phyloP scores from a whole-genome alignment of 2,113 vertebrate species.

The Eurypyga helias region DNA sequence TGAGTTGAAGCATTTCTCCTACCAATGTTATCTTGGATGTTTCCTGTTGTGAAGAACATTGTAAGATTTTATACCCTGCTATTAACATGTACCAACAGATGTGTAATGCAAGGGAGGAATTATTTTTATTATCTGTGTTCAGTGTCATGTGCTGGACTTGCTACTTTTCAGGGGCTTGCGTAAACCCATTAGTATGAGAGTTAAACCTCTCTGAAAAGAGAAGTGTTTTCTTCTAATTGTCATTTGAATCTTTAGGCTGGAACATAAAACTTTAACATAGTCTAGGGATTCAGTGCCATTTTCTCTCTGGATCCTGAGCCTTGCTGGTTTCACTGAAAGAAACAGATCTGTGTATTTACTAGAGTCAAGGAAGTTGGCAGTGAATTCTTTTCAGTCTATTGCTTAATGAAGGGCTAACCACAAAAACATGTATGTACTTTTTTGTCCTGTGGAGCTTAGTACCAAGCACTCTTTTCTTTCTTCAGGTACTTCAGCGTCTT shows the following conservation, averaged over 20 bases:
- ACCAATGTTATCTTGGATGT: not conserved
- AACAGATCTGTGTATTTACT: not conserved
- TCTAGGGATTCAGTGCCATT: not conserved
- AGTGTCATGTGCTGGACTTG: not conserved
- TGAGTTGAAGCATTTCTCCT: not conserved
- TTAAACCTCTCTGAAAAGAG: not conserved
- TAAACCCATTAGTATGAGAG: not conserved
- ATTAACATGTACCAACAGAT: not conserved
- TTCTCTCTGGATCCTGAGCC: not conserved
- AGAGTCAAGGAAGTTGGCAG: not conserved
- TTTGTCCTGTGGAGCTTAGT: not conserved
- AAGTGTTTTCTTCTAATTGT: not conserved
- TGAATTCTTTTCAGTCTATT: not conserved
- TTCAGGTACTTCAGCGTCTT: not conserved
- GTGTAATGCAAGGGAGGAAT: not conserved
- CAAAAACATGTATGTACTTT: not conserved
- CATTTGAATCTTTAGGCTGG: not conserved
- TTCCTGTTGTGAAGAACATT: not conserved
- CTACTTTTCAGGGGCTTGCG: not conserved
- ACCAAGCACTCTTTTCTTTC: not conserved
- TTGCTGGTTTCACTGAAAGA: not conserved
- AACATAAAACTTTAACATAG: not conserved
- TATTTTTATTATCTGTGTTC: not conserved
- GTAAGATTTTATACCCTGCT: not conserved
- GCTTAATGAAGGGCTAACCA: not conserved